Percentiles rank a stretch among this genome's conserved stretches.
phyloP scores from a whole-genome alignment of 2,113 vertebrate genomes.

The Ictidomys tridecemlineatus region DNA sequence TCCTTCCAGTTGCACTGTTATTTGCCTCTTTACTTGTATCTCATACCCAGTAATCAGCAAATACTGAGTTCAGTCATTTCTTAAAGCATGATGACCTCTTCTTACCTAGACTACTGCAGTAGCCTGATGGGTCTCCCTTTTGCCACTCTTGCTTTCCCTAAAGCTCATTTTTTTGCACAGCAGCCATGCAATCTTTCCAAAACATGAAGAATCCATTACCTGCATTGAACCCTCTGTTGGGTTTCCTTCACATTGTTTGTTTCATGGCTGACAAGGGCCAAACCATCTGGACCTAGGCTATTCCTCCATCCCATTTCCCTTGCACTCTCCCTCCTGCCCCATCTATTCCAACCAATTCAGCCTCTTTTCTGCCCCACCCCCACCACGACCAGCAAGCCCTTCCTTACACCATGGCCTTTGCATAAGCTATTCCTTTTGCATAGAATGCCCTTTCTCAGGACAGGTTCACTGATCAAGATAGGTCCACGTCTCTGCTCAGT shows the following conservation, averaged over 20 bases:
- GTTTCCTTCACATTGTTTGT: background rate
- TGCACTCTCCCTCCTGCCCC: background rate
- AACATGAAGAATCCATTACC: background rate
- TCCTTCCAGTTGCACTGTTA: background rate
- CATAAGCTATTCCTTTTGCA: background rate
- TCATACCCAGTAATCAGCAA: background rate
- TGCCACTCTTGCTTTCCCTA: background rate
- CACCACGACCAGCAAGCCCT: background rate
- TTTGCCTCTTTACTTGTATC: background rate
- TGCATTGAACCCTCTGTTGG: background rate
- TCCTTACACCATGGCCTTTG: background rate
- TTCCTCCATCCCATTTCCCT: background rate
- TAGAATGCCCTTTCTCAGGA: background rate
- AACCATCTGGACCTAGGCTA: no score
- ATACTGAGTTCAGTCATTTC: background rate
- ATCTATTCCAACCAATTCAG: background rate
- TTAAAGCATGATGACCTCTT: background rate
- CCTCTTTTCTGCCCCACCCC: background rate
- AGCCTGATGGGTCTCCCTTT: background rate
- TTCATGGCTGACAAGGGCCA: background rate
- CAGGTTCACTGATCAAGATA: background rate
- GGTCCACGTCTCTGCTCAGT: background rate
- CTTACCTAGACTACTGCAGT: background rate
- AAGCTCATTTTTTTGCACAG: background rate
- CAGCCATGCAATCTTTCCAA: background rate